Evolutionary conservation across 2,113 vertebrate species (phyloP).

Genomic region (Lanius collurio): DNA sequence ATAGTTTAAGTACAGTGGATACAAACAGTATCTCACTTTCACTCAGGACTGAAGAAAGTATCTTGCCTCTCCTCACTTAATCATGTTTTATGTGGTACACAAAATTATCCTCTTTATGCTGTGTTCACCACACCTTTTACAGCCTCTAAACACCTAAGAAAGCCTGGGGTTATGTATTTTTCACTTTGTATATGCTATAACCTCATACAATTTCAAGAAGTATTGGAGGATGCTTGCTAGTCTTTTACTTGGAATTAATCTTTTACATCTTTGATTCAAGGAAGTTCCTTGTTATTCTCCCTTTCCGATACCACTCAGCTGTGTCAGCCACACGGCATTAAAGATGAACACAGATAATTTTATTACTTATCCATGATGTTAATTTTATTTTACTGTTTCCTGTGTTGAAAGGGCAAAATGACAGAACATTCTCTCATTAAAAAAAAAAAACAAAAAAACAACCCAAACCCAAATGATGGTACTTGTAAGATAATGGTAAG

Average conservation of each 20-base stretch:
- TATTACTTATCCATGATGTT: neutral
- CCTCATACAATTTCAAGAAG: neutral
- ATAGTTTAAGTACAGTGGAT: neutral
- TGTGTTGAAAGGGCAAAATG: neutral
- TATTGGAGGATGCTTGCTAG: neutral
- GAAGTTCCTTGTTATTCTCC: neutral
- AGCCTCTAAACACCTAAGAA: neutral
- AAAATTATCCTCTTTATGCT: neutral
- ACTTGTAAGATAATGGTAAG: neutral
- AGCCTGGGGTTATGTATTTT: neutral
- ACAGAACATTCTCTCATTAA: neutral
- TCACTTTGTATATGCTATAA: neutral
- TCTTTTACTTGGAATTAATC: neutral
- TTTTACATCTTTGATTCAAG: neutral
- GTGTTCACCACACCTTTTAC: neutral
- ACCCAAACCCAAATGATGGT: neutral
- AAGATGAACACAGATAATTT: neutral
- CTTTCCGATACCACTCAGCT: neutral
- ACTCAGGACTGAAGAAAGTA: neutral
- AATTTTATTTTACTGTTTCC: conserved; percentile 1
- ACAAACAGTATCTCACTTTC: neutral
- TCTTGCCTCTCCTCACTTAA: neutral
- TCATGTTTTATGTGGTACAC: neutral
- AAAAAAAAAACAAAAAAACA: neutral
- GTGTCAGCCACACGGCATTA: neutral